phyloP scores from a whole-genome alignment of 2,797 vertebrate species.

The Sebastes vulpes region DNA sequence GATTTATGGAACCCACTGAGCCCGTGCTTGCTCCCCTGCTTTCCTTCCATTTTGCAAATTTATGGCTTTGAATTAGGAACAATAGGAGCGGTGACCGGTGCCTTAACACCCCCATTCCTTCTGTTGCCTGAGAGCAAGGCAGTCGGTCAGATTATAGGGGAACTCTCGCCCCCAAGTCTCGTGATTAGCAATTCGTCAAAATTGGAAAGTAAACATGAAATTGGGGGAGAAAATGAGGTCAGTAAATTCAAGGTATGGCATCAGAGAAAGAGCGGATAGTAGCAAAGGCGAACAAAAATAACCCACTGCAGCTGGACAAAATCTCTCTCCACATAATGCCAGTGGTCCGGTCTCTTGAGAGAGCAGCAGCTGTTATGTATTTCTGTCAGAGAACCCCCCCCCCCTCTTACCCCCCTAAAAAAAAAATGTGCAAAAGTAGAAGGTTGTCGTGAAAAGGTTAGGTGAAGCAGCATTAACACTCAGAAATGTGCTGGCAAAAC shows the following conservation, averaged over 20 bases:
- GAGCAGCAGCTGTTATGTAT: slow-evolving; percentile 80
- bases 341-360: slow-evolving; percentile 75
- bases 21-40: slow-evolving; percentile 42
- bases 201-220: slow-evolving; percentile 73
- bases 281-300: slow-evolving; percentile 76
- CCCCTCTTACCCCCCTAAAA: neutral
- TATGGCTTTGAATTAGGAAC: slow-evolving; percentile 78
- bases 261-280: slow-evolving; percentile 53
- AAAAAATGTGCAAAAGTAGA: slow-evolving; percentile 38
- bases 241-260: slow-evolving; percentile 70
- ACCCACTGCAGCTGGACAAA: slow-evolving; percentile 78
- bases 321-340: slow-evolving; percentile 62
- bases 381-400: slow-evolving; percentile 49
- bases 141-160: slow-evolving; percentile 38
- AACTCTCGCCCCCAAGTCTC: slow-evolving; percentile 37
- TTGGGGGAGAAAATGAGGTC: slow-evolving; percentile 78
- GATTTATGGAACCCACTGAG: slow-evolving; percentile 79
- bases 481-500: slow-evolving; percentile 55
- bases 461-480: slow-evolving; percentile 42
- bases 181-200: slow-evolving; percentile 54
- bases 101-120: slow-evolving; percentile 53
- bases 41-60: slow-evolving; percentile 68
- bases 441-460: slow-evolving; percentile 65
- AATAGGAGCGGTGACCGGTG: slow-evolving; percentile 56
- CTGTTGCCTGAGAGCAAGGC: slow-evolving; percentile 41